Evolutionary conservation across 2,113 vertebrate species (phyloP), one percentile per base, ranked within the genome.

Genomic region (Puma concolor): DNA sequence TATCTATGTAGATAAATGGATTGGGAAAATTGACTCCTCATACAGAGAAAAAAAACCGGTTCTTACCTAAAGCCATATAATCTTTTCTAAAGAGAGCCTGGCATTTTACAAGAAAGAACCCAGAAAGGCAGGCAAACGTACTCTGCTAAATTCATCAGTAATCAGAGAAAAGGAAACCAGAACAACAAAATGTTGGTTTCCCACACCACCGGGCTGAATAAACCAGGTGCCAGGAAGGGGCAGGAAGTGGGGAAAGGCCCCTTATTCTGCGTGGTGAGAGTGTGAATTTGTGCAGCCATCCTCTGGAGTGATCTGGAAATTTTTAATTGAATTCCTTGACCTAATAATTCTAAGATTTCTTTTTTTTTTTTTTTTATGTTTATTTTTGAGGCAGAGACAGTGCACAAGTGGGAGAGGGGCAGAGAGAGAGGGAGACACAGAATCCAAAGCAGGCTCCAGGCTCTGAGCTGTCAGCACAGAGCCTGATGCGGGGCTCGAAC

Each of bases 401-500:
- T 21, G 19, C 31, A n/a, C 5, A 8, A 71, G 19, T n/a, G 15
- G 13, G 64, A 11, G 5, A 74, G 7, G 36, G 38, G 38, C 38
- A 27, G 38, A 44, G 71, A 25, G 29, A 66, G 29, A 16, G 5
- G 63, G 71, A 27, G 38, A 27, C 54, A 17, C 57, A 23, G 21
- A 60, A 60, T 60, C 57, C 21, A 21, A 60, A 60, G 57, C 57
- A 60, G 57, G 57, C 57, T 60, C 54, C 57, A 23, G 57, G 57
- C 57, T 23, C 54, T 7, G 21, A 60, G 21, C 57, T 60, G 19
- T 23, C 57, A 23, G 72, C 72, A 44, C 38, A 27, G 71, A 74
- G 23, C 72, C 38, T 2, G 11, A 74, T 0, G 1, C 1, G 6
- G 23, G 12, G 27, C 38, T 74, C 6, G 1, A 15, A 41, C 72